Conservation (phyloP, 2,888 invertebrate species). For the Sphecodes monilicornis region DNA sequence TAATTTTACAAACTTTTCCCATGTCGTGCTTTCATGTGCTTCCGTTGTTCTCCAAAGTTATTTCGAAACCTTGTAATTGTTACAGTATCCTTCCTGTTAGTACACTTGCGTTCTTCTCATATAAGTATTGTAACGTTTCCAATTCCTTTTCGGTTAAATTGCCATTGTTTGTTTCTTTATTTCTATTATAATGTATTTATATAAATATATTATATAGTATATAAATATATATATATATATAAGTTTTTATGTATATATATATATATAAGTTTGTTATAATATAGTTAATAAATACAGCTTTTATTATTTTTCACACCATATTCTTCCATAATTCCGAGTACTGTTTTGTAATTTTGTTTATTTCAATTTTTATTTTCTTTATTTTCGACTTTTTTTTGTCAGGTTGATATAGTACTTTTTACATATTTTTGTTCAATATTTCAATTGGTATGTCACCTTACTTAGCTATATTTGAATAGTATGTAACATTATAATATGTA, state of each 20-base stretch:
- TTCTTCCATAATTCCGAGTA: neutral
- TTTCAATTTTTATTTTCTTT: neutral
- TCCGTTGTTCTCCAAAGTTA: neutral
- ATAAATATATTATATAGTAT: too few relatives aligned
- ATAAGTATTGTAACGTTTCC: neutral
- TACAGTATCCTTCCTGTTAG: neutral
- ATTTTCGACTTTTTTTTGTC: neutral
- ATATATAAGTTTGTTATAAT: too few relatives aligned
- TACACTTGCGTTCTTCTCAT: neutral
- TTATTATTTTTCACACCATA: neutral
- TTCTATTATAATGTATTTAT: neutral
- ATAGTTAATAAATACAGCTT: neutral
- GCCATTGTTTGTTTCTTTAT: neutral
- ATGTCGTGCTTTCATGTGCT: neutral
- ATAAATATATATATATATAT: too few relatives aligned
- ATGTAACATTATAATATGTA: neutral
- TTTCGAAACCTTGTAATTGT: neutral
- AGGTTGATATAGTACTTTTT: neutral
- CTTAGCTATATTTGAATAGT: neutral
- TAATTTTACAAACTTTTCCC: neutral
- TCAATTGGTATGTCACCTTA: neutral
- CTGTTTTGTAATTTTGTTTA: neutral
- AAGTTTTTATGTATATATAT: too few relatives aligned
- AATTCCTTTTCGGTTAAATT: neutral
- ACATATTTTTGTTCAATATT: neutral